Conservation (phyloP, 2,888 invertebrate species). For the Coleophora deauratella region DNA sequence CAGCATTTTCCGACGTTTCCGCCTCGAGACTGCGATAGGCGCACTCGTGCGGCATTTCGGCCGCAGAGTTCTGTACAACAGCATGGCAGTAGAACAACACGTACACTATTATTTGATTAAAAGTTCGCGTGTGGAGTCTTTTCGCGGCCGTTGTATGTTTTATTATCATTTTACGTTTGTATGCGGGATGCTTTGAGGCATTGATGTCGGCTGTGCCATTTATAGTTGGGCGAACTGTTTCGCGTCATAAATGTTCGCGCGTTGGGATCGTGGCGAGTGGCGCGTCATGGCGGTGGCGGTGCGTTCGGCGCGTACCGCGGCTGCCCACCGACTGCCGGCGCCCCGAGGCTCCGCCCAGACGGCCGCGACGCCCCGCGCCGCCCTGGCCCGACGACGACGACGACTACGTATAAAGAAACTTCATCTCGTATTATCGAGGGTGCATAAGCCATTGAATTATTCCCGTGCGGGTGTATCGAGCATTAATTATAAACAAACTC, state of each 20-base stretch:
- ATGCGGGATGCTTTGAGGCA: conserved; percentile 44
- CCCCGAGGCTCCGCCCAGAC: conserved; percentile 56
- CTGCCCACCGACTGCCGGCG: conserved; percentile 67
- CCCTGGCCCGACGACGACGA: conserved; percentile 30
- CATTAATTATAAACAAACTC: conserved; percentile 59
- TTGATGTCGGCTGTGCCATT: conserved; percentile 61
- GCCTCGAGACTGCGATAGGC: conserved; percentile 77
- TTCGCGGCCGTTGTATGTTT: conserved; percentile 51
- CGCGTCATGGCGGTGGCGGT: conserved; percentile 48
- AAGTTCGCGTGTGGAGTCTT: conserved; percentile 64
- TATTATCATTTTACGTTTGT: conserved; percentile 68
- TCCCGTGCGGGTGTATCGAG: conserved; percentile 56
- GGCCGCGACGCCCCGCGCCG: conserved; percentile 49
- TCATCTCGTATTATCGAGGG: conserved; percentile 68
- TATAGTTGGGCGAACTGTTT: conserved; percentile 53
- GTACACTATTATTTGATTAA: conserved; percentile 65
- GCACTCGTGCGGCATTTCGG: conserved; percentile 79
- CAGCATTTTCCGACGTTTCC: conserved; percentile 70
- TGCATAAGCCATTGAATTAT: conserved; percentile 66
- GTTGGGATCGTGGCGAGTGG: conserved; percentile 57
- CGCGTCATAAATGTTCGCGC: conserved; percentile 68
- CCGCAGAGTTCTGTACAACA: conserved; percentile 50
- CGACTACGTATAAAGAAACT: conserved; percentile 57
- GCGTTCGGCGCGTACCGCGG: conserved; percentile 52
- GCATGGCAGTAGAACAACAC: conserved; percentile 67